Evolutionary conservation across 2,888 invertebrate genomes (phyloP).

Genomic region (Baronia brevicornis): DNA sequence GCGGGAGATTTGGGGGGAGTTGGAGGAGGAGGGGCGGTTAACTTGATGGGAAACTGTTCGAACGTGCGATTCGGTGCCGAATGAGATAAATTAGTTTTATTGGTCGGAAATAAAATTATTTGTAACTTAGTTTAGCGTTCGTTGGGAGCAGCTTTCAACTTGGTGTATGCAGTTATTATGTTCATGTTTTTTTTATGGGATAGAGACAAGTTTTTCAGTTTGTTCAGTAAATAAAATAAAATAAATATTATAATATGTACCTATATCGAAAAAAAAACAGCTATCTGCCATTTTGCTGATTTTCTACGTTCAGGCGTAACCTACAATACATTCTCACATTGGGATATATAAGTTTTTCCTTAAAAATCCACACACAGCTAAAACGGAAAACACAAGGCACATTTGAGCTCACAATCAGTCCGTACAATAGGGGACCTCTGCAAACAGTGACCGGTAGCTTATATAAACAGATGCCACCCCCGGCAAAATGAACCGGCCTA

Average conservation of each 20-base stretch:
- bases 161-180: no score
- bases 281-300: no score
- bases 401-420: constrained; percentile 20
- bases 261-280: no score
- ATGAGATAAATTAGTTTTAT: background rate
- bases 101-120: constrained; percentile 1
- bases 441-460: constrained; percentile 21
- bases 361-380: constrained; percentile 2
- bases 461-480: constrained; percentile 8
- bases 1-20: constrained; percentile 15
- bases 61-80: constrained; percentile 3
- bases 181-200: no score
- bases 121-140: constrained; percentile 1
- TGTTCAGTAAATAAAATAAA: no score
- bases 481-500: constrained; percentile 5
- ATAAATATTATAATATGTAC: no score
- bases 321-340: constrained; percentile 3
- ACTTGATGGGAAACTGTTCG: constrained; percentile 14
- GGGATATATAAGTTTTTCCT: constrained; percentile 13
- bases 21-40: no score
- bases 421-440: constrained; percentile 24
- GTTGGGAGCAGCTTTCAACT: background rate
- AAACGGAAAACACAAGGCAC: constrained; percentile 3
- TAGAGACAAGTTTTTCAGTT: no score
- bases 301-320: no score